Percentiles rank a stretch among this genome's conserved stretches.
phyloP scores from a whole-genome alignment of 2,113 vertebrate genomes.

The Pachycephala philippinensis region DNA sequence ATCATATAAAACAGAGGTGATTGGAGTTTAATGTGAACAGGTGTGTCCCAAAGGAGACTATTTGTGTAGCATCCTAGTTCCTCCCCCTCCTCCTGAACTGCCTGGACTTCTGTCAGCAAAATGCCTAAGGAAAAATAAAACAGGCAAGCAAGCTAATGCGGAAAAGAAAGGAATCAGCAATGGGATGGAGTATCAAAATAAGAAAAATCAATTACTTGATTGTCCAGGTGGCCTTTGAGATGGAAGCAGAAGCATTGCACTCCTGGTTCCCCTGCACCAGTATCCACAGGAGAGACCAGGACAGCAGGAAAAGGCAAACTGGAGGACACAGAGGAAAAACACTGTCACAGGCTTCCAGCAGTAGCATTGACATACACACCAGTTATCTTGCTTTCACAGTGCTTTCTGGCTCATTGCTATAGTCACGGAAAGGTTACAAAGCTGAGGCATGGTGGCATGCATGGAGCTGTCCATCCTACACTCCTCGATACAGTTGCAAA shows the following conservation, averaged over 20 bases:
- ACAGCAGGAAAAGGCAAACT: neutral
- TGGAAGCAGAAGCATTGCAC: neutral
- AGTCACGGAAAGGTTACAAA: neutral
- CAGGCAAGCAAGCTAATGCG: neutral
- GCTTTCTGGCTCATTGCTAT: neutral
- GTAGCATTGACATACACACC: neutral
- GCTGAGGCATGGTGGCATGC: neutral
- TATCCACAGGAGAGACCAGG: neutral
- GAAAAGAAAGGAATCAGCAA: neutral
- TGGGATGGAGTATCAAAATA: neutral
- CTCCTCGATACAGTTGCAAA: neutral
- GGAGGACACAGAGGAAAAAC: neutral
- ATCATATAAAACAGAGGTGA: neutral
- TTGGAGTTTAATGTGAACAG: neutral
- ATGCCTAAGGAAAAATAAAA: neutral
- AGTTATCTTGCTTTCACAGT: neutral
- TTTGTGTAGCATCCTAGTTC: neutral
- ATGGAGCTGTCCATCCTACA: neutral
- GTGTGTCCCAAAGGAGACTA: neutral
- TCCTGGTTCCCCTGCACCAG: neutral
- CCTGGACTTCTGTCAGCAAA: neutral
- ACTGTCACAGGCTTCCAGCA: neutral
- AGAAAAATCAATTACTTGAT: neutral
- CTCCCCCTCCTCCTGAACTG: neutral
- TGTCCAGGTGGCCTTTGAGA: neutral